Percentiles rank a stretch among this genome's conserved stretches.
phyloP scores from a whole-genome alignment of 2,888 invertebrate genomes.

The Acronicta leporina region DNA sequence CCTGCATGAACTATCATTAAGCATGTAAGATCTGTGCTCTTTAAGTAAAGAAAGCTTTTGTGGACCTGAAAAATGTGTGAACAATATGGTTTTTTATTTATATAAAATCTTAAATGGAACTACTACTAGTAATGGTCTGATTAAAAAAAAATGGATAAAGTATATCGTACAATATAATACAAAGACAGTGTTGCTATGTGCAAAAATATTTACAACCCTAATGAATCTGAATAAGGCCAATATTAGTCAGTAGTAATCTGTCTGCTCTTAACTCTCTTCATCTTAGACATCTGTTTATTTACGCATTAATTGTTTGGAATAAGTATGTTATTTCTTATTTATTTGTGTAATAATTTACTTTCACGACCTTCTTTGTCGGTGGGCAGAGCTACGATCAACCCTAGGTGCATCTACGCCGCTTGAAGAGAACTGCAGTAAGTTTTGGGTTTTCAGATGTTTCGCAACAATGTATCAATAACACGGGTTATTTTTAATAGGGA shows the following conservation, averaged over 20 bases:
- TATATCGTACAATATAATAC: no score
- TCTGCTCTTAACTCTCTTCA: neutral
- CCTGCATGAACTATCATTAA: no score
- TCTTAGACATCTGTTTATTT: conserved; percentile 4
- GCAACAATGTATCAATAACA: neutral
- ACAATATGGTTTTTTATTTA: no score
- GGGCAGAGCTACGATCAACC: conserved; percentile 54
- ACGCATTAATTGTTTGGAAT: conserved; percentile 15
- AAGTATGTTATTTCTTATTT: conserved; percentile 41
- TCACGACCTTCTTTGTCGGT: conserved; percentile 35
- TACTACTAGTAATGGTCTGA: no score
- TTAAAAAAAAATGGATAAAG: no score
- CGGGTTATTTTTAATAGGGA: no score
- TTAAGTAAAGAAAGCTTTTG: no score
- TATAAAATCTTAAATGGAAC: no score
- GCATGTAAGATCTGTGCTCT: no score
- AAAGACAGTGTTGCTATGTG: no score
- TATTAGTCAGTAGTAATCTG: neutral
- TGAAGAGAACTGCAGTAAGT: conserved; percentile 57
- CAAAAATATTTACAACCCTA: no score
- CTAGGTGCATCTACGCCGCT: conserved; percentile 55
- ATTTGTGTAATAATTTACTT: conserved; percentile 42
- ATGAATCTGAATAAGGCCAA: neutral
- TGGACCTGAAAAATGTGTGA: no score
- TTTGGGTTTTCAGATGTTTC: conserved; percentile 14